Percentiles rank a stretch among this genome's conserved stretches.
Conservation (phyloP, 2,113 vertebrate genomes). For the Chionis minor region DNA sequence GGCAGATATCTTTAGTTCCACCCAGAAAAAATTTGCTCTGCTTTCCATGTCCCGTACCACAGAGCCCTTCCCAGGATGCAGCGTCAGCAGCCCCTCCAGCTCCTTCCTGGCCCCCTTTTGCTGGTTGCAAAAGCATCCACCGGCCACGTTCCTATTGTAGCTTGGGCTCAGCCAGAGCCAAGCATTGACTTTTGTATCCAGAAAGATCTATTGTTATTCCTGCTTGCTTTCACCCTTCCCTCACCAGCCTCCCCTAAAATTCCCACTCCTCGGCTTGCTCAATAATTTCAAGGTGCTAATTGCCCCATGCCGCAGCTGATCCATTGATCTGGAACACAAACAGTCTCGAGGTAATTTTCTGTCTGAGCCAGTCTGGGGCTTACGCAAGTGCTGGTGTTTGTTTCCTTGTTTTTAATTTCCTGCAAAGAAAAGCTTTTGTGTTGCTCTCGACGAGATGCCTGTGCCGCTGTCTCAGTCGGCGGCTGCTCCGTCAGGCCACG, state of each 20-base stretch:
- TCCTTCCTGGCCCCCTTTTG: background rate
- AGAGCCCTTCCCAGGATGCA: background rate
- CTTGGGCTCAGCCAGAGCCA: background rate
- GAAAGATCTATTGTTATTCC: background rate
- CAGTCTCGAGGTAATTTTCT: slow-evolving; percentile 50
- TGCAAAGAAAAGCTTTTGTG: slow-evolving; percentile 55
- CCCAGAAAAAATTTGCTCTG: background rate
- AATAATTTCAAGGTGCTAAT: slow-evolving; percentile 46
- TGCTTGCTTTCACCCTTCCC: background rate
- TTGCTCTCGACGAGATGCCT: background rate
- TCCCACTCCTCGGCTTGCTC: background rate
- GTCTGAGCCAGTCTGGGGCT: slow-evolving; percentile 1
- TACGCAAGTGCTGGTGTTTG: slow-evolving; percentile 23
- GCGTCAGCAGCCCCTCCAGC: background rate
- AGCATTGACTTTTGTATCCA: background rate
- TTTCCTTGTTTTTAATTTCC: slow-evolving; percentile 55
- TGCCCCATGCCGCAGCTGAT: background rate
- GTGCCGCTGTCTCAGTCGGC: background rate
- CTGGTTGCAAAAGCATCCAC: background rate
- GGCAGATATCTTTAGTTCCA: background rate
- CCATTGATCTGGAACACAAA: slow-evolving; percentile 52
- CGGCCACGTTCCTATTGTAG: background rate
- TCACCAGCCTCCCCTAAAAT: background rate
- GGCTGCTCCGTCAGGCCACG: background rate
- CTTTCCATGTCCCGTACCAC: background rate